Conservation (phyloP, 2,888 invertebrate genomes). For the Barypeithes pellucidus region DNA sequence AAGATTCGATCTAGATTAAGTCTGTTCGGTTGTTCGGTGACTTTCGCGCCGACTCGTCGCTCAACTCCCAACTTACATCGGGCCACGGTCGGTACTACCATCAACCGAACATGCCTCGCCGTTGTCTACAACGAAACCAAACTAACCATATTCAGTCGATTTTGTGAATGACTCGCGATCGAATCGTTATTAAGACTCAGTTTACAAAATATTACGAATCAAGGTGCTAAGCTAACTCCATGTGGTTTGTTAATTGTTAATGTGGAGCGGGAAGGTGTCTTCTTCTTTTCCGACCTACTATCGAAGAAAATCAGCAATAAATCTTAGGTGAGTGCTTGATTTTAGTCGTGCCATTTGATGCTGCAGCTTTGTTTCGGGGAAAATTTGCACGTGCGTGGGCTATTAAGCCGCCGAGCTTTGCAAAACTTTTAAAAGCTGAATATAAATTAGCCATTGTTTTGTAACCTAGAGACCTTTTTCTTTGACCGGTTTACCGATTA, state of each 20-base stretch:
- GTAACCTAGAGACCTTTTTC: conserved; percentile 5
- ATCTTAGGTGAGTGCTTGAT: conserved; percentile 41
- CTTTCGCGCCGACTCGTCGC: conserved; percentile 43
- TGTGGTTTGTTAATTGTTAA: conserved; percentile 38
- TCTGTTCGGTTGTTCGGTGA: conserved; percentile 42
- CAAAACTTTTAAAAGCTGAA: conserved; percentile 39
- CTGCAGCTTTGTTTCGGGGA: conserved; percentile 34
- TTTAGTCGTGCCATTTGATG: conserved; percentile 9
- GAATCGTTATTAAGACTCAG: conserved; percentile 25
- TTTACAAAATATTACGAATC: conserved; percentile 37
- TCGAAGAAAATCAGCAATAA: conserved; percentile 32
- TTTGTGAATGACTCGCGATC: conserved; percentile 48
- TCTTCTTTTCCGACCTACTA: conserved; percentile 29
- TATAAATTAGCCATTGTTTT: conserved; percentile 32
- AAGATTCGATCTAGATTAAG: conserved; percentile 52
- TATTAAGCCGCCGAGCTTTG: conserved; percentile 32
- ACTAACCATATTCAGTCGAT: conserved; percentile 50
- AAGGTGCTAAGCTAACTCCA: conserved; percentile 49
- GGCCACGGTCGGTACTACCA: conserved; percentile 51
- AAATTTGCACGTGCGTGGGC: conserved; percentile 49
- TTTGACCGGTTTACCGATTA: neutral
- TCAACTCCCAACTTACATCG: conserved; percentile 51
- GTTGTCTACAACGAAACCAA: conserved; percentile 41
- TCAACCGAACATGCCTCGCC: conserved; percentile 44
- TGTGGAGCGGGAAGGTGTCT: conserved; percentile 46